Evolutionary conservation across 2,888 invertebrate genomes (phyloP).

Genomic region (Erebia palarica): DNA sequence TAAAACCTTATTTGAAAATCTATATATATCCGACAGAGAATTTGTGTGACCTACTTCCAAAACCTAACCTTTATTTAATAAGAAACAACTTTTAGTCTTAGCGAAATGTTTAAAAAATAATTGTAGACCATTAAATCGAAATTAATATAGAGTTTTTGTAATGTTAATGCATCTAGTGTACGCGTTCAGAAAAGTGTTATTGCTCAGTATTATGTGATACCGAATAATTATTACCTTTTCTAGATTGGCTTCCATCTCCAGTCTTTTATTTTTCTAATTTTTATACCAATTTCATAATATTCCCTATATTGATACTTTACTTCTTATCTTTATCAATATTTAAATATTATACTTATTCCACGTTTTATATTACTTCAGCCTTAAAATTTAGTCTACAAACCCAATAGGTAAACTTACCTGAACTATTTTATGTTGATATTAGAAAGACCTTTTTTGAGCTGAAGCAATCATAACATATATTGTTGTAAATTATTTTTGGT

Average conservation of each 20-base stretch:
- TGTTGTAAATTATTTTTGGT: background rate
- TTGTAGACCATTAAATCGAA: slow-evolving; percentile 25
- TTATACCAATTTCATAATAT: too few species aligned
- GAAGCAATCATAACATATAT: background rate
- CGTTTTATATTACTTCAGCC: too few species aligned
- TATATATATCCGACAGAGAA: slow-evolving; percentile 32
- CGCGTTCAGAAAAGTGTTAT: slow-evolving; percentile 20
- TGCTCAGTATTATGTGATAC: background rate
- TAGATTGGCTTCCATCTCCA: too few species aligned
- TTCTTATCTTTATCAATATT: too few species aligned
- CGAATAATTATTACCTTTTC: background rate
- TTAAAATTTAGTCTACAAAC: too few species aligned
- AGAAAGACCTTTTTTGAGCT: too few species aligned
- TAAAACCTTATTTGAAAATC: slow-evolving; percentile 8
- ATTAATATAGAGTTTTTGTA: slow-evolving; percentile 36
- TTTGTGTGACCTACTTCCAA: slow-evolving; percentile 34
- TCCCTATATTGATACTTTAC: too few species aligned
- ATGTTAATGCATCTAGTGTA: slow-evolving; percentile 30
- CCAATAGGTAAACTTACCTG: too few species aligned
- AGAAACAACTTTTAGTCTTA: slow-evolving; percentile 20
- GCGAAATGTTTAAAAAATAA: slow-evolving; percentile 25
- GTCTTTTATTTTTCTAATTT: too few species aligned
- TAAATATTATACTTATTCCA: too few species aligned
- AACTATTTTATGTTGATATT: too few species aligned
- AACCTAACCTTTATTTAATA: slow-evolving; percentile 28